These are phyloP conservation scores for Drosophila nannoptera DNA, from an alignment of 1,140 invertebrate species.

Conservation along the genomic window DNA sequence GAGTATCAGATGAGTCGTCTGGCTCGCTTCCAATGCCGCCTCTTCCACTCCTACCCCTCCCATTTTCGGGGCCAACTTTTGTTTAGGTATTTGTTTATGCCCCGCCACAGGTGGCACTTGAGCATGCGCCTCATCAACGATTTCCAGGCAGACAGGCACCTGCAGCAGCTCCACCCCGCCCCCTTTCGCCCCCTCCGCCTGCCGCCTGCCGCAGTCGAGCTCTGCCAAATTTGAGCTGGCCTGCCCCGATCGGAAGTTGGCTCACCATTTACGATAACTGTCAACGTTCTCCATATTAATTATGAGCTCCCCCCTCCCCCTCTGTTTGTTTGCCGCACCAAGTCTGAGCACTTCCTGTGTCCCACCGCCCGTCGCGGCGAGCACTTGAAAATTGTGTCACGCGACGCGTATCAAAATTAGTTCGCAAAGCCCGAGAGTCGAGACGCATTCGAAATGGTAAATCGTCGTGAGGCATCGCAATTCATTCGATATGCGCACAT, in stretches of 20 bases:
- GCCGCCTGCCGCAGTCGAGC: background rate
- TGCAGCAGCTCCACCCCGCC: background rate
- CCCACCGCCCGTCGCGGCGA: conserved; percentile 1
- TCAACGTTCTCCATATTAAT: conserved; percentile 71
- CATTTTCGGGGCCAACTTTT: background rate
- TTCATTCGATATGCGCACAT: conserved; percentile 53
- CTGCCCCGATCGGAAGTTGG: conserved; percentile 61
- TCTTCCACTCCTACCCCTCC: background rate
- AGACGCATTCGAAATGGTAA: conserved; percentile 14
- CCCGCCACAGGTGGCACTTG: conserved; percentile 64
- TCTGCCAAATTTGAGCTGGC: conserved; percentile 44
- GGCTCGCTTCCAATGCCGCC: no score
- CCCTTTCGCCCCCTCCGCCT: background rate
- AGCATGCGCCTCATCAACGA: conserved; percentile 60
- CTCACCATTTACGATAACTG: conserved; percentile 68
- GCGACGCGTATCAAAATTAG: conserved; percentile 48
- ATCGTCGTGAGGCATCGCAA: conserved; percentile 9
- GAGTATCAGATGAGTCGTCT: no score
- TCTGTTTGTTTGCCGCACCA: conserved; percentile 24
- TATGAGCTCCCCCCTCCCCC: conserved; percentile 22
- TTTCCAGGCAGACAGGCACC: conserved; percentile 40
- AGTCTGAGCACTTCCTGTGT: conserved; percentile 49
- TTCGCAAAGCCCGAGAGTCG: conserved; percentile 23
- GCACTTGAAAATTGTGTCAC: conserved; percentile 61
- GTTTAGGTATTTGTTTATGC: conserved; percentile 2